phyloP scores from a whole-genome alignment of 2,888 invertebrate species.

The Barypeithes pellucidus region DNA sequence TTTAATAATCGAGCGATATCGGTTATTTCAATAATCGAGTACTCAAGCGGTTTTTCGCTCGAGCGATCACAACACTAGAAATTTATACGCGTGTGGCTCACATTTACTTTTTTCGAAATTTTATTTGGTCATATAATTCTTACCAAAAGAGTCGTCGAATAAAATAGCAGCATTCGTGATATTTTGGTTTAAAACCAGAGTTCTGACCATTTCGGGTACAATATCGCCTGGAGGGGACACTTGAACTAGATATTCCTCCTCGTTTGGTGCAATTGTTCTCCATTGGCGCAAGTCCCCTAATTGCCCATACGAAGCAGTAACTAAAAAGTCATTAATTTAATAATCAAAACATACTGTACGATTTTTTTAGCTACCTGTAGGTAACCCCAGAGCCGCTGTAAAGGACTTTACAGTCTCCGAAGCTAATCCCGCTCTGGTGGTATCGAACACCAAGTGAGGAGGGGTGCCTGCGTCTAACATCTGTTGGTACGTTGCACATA shows the following conservation, averaged over 20 bases:
- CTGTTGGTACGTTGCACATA: conserved; percentile 82
- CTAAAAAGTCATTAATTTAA: conserved; percentile 54
- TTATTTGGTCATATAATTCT: conserved; percentile 29
- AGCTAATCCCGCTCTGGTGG: conserved; percentile 85
- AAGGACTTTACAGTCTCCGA: conserved; percentile 91
- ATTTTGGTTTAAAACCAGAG: conserved; percentile 86
- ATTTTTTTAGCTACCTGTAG: conserved; percentile 72
- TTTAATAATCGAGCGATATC: too few species aligned
- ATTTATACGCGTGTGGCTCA: too few species aligned
- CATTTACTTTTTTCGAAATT: too few species aligned
- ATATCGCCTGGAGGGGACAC: conserved; percentile 90
- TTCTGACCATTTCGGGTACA: conserved; percentile 86
- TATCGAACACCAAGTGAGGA: conserved; percentile 87
- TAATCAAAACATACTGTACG: not conserved
- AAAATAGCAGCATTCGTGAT: conserved; percentile 94
- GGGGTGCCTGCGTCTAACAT: conserved; percentile 77
- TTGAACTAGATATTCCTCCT: conserved; percentile 85
- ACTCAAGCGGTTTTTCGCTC: too few species aligned
- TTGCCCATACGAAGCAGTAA: conserved; percentile 90
- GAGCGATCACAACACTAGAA: too few species aligned
- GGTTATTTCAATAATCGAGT: too few species aligned
- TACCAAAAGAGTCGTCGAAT: conserved; percentile 90
- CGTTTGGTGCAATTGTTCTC: conserved; percentile 81
- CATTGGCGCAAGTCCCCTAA: conserved; percentile 88
- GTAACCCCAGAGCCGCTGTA: conserved; percentile 84